Base-by-base conservation (phyloP, 2,797 vertebrate species). In the Hippoglossus hippoglossus region DNA sequence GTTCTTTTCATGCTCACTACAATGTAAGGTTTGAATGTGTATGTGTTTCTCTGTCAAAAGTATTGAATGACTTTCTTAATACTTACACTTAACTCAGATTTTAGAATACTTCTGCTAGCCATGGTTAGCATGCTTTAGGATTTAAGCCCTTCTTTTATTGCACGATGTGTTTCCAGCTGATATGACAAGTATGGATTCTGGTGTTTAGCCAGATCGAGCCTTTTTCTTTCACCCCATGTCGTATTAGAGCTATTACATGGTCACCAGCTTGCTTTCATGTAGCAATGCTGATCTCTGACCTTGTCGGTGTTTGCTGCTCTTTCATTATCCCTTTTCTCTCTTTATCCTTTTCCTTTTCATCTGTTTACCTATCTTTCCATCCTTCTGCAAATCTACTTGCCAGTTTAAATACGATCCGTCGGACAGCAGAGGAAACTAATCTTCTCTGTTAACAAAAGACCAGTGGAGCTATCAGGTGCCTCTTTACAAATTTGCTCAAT, bases 381-480 rank as follows among this genome's bases (percentile, higher is more conserved):
- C 6, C 28, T 55, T 56, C 41, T 8, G 0, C 75, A 73, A 83
- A 88, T 84, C 57, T 79, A 73, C 61, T 51, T 58, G 60, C 55
- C 61, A 34, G 65, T 79, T 83, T 31, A 70, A 86, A 79, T 57
- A 62, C 66, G 73, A 44, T 78, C 63, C 64, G 65, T 79, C 72
- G 46, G 56, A 67, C 49, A 76, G 58, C 49, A 59, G 34, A 77
- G 67, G 71, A 86, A 90, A 79, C 69, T 65, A 87, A 88, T 87
- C 83, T 85, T 74, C 16, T 76, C 60, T 72, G 50, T 60, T 77
- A 84, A 90, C 88, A 89, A 91, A 85, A 65, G 63, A 61, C 75
- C 41, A 62, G 34, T 53, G 57, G 58, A 79, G 84, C 78, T 80
- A 87, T 87, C 77, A 49, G 81, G 81, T 92, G 70, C 86, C 79